Conservation (phyloP, 2,888 invertebrate species). For the Drosophila meridionalis region DNA sequence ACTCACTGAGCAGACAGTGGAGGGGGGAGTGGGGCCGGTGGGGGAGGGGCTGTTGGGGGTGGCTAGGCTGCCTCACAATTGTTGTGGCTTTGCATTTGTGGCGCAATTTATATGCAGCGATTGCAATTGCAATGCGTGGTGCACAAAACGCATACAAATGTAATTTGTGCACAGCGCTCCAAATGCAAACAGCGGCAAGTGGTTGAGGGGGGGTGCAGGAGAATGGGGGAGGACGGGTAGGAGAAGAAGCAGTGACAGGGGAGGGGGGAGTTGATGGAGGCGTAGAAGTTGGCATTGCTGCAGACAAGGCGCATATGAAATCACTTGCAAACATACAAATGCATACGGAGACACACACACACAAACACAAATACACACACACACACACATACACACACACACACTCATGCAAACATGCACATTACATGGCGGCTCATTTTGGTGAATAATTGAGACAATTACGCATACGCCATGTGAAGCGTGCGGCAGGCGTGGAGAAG, state of each 20-base stretch:
- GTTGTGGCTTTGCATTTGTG: slow-evolving; percentile 77
- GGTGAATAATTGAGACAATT: slow-evolving; percentile 81
- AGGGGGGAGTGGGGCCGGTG: background rate
- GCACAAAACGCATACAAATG: slow-evolving; percentile 80
- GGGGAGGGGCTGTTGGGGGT: background rate
- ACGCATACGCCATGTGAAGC: slow-evolving; percentile 69
- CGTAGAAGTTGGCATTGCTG: slow-evolving; percentile 23
- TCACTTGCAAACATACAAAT: slow-evolving; percentile 53
- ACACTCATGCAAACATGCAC: slow-evolving; percentile 25
- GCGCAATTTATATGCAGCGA: slow-evolving; percentile 77
- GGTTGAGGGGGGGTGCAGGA: background rate
- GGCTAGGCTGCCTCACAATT: slow-evolving; percentile 49
- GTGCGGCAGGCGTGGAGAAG: background rate
- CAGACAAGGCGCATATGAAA: slow-evolving; percentile 71
- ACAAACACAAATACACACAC: slow-evolving; percentile 7
- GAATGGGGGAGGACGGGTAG: background rate
- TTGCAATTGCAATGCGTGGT: slow-evolving; percentile 79
- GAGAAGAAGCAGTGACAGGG: background rate
- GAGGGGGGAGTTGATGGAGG: background rate
- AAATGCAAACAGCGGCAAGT: slow-evolving; percentile 63
- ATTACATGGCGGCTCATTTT: slow-evolving; percentile 70
- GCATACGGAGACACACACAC: background rate
- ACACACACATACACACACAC: slow-evolving; percentile 16
- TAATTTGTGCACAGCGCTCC: slow-evolving; percentile 68
- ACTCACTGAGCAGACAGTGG: slow-evolving; percentile 39